These are phyloP conservation scores for Rhodophaea formosa DNA, from an alignment of 2,888 invertebrate genomes.

Conservation along the genomic window DNA sequence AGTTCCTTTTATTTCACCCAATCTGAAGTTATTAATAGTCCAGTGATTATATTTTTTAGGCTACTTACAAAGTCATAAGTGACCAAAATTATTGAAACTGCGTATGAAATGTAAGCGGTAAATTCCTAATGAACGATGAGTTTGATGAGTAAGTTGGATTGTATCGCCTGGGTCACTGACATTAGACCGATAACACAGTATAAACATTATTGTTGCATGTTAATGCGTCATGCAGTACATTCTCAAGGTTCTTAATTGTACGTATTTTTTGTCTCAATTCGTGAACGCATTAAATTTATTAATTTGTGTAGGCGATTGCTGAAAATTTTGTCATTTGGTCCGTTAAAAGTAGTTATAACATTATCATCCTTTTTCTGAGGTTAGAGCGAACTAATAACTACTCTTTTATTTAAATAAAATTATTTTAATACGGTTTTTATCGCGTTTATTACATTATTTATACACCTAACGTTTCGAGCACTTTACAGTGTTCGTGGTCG, in stretches of 20 bases:
- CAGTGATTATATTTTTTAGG: neutral
- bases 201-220: constrained; percentile 7
- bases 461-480: no score
- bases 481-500: no score
- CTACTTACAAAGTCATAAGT: neutral
- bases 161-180: constrained; percentile 17
- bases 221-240: constrained; percentile 21
- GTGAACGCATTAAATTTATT: neutral
- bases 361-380: no score
- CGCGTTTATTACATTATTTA: no score
- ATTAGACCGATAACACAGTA: constrained; percentile 14
- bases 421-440: no score
- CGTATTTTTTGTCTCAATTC: neutral
- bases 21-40: neutral
- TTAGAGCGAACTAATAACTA: no score
- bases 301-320: neutral
- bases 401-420: no score
- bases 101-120: constrained; percentile 5
- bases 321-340: no score
- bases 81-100: constrained; percentile 6
- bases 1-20: neutral
- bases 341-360: no score
- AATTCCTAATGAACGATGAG: constrained; percentile 12
- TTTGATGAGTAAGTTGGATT: constrained; percentile 8
- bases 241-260: neutral